These are phyloP conservation scores for Onychorhynchus coronatus DNA, from an alignment of 2,113 vertebrate genomes.

Conservation along the genomic window DNA sequence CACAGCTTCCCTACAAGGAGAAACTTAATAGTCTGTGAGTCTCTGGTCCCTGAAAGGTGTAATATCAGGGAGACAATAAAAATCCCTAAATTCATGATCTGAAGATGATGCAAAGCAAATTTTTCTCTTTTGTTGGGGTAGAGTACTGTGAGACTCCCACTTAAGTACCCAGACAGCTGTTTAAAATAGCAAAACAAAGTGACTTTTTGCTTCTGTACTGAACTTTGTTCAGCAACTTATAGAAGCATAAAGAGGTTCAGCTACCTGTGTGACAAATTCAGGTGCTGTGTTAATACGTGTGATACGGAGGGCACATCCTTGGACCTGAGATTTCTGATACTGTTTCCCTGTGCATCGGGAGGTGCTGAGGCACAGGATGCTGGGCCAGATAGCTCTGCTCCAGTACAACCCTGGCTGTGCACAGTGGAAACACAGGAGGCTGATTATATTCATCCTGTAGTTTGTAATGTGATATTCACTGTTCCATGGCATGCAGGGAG, in stretches of 20 bases:
- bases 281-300: background rate
- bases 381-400: background rate
- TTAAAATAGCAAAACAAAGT: background rate
- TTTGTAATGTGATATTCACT: constrained; percentile 8
- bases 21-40: background rate
- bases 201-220: background rate
- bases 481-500: background rate
- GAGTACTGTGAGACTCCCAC: background rate
- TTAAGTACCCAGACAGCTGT: background rate
- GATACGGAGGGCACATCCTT: background rate
- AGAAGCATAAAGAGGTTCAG: background rate
- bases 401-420: background rate
- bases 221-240: background rate
- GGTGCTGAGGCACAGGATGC: background rate
- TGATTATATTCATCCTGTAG: background rate
- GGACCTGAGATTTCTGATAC: background rate
- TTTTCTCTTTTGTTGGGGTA: background rate
- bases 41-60: background rate
- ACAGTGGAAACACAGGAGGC: background rate
- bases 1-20: background rate
- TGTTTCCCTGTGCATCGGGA: background rate
- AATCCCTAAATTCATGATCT: background rate
- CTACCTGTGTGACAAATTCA: background rate
- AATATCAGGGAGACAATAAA: background rate
- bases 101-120: background rate